Percentiles rank a stretch among this genome's conserved stretches.
Evolutionary conservation across 2,888 invertebrate genomes (phyloP).

Genomic region (Thumatha senex): DNA sequence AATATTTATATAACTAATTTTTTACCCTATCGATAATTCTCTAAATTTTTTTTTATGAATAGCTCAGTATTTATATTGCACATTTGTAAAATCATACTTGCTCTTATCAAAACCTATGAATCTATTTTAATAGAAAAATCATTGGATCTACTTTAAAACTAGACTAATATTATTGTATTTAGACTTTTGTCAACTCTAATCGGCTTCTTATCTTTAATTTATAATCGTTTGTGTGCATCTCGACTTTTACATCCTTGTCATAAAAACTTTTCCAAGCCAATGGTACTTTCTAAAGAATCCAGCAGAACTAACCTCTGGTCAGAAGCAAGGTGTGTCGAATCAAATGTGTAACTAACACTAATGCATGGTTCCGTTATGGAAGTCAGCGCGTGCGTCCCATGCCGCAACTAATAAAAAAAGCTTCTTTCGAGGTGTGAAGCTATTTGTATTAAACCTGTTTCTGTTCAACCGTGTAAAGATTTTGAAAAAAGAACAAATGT

Average conservation of each 20-base stretch:
- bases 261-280: constrained; percentile 7
- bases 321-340: constrained; percentile 43
- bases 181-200: constrained; percentile 3
- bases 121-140: too few relatives aligned
- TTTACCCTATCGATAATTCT: too few relatives aligned
- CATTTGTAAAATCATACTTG: too few relatives aligned
- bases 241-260: constrained; percentile 2
- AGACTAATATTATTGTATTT: too few relatives aligned
- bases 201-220: constrained; percentile 1
- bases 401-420: constrained; percentile 15
- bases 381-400: constrained; percentile 52
- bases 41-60: too few relatives aligned
- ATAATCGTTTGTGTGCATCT: constrained; percentile 8
- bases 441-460: constrained; percentile 3
- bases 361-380: constrained; percentile 60
- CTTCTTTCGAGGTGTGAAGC: constrained; percentile 22
- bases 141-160: too few relatives aligned
- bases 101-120: too few relatives aligned
- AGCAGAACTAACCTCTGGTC: constrained; percentile 53
- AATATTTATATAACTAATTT: too few relatives aligned
- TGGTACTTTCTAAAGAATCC: constrained; percentile 64
- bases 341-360: constrained; percentile 60
- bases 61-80: too few relatives aligned
- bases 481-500: background rate
- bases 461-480: background rate